phyloP scores from a whole-genome alignment of 2,888 invertebrate species.

The Netelia melanura region DNA sequence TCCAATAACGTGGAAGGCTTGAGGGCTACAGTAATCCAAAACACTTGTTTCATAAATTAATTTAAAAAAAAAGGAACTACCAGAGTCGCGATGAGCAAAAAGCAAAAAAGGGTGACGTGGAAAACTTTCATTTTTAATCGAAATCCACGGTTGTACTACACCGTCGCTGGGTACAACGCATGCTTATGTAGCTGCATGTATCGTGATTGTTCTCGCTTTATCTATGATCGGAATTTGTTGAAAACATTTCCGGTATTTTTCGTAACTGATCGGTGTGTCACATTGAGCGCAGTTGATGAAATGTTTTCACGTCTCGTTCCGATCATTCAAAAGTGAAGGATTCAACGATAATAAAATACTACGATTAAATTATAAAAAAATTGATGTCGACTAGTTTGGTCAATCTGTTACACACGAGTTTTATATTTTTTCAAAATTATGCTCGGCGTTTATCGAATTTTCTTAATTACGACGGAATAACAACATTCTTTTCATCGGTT shows the following conservation, averaged over 20 bases:
- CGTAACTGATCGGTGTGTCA: background rate
- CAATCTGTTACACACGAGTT: no score
- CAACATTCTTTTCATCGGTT: background rate
- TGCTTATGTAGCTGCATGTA: slow-evolving; percentile 55
- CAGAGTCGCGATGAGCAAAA: slow-evolving; percentile 54
- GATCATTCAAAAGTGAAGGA: background rate
- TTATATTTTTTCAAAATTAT: no score
- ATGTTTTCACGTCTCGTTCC: background rate
- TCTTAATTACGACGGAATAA: background rate
- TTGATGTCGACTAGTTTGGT: no score
- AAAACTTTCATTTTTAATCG: slow-evolving; percentile 57
- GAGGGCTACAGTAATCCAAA: no score
- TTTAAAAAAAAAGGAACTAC: slow-evolving; percentile 38
- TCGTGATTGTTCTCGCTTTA: slow-evolving; percentile 45
- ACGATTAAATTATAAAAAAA: no score
- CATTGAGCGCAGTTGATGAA: background rate
- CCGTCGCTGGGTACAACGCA: background rate
- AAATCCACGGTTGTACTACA: slow-evolving; percentile 20
- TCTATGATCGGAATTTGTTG: slow-evolving; percentile 50
- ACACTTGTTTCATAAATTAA: background rate
- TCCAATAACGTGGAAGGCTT: no score
- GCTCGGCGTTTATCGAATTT: background rate
- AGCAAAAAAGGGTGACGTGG: slow-evolving; percentile 44
- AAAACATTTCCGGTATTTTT: slow-evolving; percentile 36
- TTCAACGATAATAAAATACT: no score